Evolutionary conservation across 2,888 invertebrate genomes (phyloP).

Genomic region (Pasiphila rectangulata): DNA sequence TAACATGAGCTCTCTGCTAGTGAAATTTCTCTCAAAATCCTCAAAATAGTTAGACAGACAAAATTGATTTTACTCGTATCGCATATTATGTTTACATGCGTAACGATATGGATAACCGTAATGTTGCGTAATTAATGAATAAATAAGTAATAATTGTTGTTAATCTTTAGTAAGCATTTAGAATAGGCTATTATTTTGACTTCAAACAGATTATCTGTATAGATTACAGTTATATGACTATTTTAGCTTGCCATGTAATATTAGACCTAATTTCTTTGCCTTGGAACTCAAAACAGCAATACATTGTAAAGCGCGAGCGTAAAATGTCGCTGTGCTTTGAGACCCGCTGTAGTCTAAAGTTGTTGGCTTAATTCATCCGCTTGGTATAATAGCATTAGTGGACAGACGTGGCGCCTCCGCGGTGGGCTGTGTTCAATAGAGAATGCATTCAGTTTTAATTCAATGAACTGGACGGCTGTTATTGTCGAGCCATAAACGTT

Average conservation of each 20-base stretch:
- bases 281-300: not conserved
- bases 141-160: too few relatives aligned
- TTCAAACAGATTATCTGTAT: too few relatives aligned
- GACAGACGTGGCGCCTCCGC: conserved; percentile 38
- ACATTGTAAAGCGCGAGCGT: not conserved
- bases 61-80: too few relatives aligned
- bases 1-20: too few relatives aligned
- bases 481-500: conserved; percentile 17
- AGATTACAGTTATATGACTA: too few relatives aligned
- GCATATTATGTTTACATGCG: too few relatives aligned
- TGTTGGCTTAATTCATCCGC: conserved; percentile 36
- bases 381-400: conserved; percentile 39
- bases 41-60: too few relatives aligned
- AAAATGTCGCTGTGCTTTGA: conserved; percentile 3
- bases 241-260: not conserved
- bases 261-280: not conserved
- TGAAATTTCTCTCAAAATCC: too few relatives aligned
- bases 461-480: conserved; percentile 18
- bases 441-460: conserved; percentile 23
- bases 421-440: conserved; percentile 22
- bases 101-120: too few relatives aligned
- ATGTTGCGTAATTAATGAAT: too few relatives aligned
- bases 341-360: conserved; percentile 9
- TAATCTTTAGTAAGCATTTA: too few relatives aligned
- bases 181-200: too few relatives aligned